Evolutionary conservation across 2,113 vertebrate species (phyloP), one percentile per base, ranked within the genome.

Genomic region (Neoarius graeffei): DNA sequence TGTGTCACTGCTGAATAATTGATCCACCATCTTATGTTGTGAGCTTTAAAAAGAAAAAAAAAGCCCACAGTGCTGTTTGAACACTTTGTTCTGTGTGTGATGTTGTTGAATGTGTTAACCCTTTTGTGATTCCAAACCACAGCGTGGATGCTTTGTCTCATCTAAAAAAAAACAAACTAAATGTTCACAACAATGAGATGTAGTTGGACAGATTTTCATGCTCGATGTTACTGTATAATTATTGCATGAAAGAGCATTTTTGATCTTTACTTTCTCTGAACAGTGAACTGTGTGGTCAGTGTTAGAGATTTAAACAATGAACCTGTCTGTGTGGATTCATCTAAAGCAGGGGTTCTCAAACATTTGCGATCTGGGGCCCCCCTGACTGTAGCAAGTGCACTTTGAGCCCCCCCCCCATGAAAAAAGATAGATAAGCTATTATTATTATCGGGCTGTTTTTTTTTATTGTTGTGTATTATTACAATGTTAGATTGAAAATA

Each of bases 1-100:
- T 92, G 90, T 93, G 90, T 93, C 92, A 92, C 92, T 94, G 93
- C 86, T 95, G 91, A 95, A 95, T 94, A 95, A 95, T 94, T 94
- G 91, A 94, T 94, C 83, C 6, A 54, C 27, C 87, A 74, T 87
- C 86, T 84, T 89, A 62, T 71, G 60, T 86, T 93, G 90, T 92
- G 89, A 91, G 90, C 93, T 90, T 87, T n/a, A 91, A 87, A 79
- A 87, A 90, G 81, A 48, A 91, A 76, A 79, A 84, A 81, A 20
- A 81, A 35, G 0, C 7, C 17, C 27, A 6, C 13, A 20, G 62
- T 89, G 48, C 56, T 83, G 85, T 81, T 88, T 85, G 64, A 82
- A 35, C 56, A 77, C 35, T 74, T 27, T 69, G 77, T 87, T 85
- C 54, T 71, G n/a, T 62, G 86, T 85, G 60, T 52, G 48, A 69